These are phyloP conservation scores for Mastacembelus armatus DNA, from an alignment of 2,797 vertebrate genomes.

Conservation along the genomic window DNA sequence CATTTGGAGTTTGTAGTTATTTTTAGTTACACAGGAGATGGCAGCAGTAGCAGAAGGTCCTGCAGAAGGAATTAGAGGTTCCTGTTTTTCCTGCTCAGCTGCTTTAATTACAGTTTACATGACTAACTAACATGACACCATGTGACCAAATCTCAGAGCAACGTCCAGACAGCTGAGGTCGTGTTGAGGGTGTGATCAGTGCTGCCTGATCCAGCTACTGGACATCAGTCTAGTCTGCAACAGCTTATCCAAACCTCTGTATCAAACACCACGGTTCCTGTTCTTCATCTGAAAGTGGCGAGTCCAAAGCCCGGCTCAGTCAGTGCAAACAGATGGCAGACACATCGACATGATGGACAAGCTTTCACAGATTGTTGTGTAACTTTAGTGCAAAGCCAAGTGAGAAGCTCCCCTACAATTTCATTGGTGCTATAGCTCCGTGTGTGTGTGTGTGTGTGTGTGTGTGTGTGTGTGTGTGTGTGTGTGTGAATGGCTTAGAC, in stretches of 20 bases:
- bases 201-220: too few relatives aligned
- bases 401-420: conserved; percentile 9
- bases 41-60: too few relatives aligned
- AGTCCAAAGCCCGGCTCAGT: too few relatives aligned
- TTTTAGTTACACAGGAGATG: too few relatives aligned
- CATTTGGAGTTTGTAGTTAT: too few relatives aligned
- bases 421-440: conserved; percentile 43
- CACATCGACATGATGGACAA: conserved; percentile 24
- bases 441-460: conserved; percentile 9
- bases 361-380: background rate
- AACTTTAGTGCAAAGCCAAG: conserved; percentile 6
- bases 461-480: conserved; percentile 21
- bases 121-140: too few relatives aligned
- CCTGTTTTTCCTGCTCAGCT: too few relatives aligned
- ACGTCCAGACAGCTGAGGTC: too few relatives aligned
- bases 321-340: conserved; percentile 35
- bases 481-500: conserved; percentile 19
- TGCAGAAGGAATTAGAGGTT: too few relatives aligned
- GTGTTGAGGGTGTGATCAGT: too few relatives aligned
- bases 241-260: background rate
- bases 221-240: background rate
- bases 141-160: background rate
- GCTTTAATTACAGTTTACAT: too few relatives aligned
- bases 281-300: background rate
- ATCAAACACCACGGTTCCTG: background rate